phyloP scores from a whole-genome alignment of 1,140 invertebrate genomes.

The Danaus melanippus region DNA sequence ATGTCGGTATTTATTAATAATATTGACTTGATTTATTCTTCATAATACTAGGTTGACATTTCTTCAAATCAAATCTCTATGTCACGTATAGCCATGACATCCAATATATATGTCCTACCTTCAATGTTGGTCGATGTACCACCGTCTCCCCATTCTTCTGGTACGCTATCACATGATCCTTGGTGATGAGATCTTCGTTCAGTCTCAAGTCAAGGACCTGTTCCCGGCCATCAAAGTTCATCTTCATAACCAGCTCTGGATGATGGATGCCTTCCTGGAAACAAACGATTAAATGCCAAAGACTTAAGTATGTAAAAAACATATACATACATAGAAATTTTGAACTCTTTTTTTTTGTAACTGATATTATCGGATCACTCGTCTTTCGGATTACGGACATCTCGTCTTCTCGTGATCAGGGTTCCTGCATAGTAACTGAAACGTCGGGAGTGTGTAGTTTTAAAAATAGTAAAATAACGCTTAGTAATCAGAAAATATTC shows the following conservation, averaged over 20 bases:
- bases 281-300: constrained; percentile 1
- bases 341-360: neutral
- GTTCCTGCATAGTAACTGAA: no score
- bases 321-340: neutral
- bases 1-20: no score
- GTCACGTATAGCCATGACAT: neutral
- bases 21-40: no score
- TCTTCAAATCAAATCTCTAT: no score
- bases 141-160: constrained; percentile 79
- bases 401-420: no score
- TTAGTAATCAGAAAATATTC: no score
- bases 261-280: constrained; percentile 80
- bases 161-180: constrained; percentile 81
- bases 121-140: constrained; percentile 74
- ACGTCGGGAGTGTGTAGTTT: no score
- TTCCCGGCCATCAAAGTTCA: constrained; percentile 78
- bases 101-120: constrained; percentile 68
- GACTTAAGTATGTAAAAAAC: neutral
- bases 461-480: no score
- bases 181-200: constrained; percentile 83
- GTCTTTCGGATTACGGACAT: no score
- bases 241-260: constrained; percentile 78
- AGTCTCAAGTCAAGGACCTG: constrained; percentile 82
- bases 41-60: no score
- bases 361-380: neutral